phyloP scores from a whole-genome alignment of 2,797 vertebrate species.

The Neomorphus geoffroyi region DNA sequence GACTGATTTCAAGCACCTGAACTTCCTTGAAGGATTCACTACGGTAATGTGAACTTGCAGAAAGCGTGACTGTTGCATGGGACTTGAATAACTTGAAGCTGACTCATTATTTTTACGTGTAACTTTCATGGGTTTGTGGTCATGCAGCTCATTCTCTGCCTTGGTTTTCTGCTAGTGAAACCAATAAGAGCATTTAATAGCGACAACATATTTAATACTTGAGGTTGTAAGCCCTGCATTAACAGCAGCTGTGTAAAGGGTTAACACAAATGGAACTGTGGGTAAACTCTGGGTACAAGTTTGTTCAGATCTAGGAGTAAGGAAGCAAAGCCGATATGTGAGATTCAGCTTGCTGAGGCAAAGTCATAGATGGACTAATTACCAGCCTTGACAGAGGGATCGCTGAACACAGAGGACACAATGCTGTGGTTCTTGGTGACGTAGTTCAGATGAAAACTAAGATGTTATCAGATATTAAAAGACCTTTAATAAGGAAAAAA shows the following conservation, averaged over 20 bases:
- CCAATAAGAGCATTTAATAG: neutral
- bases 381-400: neutral
- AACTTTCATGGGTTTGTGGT: neutral
- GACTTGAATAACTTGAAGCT: neutral
- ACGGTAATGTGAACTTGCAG: neutral
- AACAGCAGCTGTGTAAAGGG: neutral
- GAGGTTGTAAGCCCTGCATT: neutral
- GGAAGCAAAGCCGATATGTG: neutral
- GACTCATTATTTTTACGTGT: neutral
- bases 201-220: neutral
- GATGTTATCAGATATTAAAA: no score
- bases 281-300: neutral
- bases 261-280: neutral
- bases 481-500: no score
- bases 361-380: neutral
- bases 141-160: neutral
- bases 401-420: neutral
- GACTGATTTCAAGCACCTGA: neutral
- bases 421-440: fast-evolving
- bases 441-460: no score
- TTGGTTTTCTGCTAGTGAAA: neutral
- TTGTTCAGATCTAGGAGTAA: neutral
- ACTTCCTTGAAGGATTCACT: neutral
- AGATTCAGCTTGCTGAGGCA: neutral
- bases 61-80: neutral